Percentiles rank a stretch among this genome's conserved stretches.
Conservation (phyloP, 2,113 vertebrate genomes). For the Turnix velox region DNA sequence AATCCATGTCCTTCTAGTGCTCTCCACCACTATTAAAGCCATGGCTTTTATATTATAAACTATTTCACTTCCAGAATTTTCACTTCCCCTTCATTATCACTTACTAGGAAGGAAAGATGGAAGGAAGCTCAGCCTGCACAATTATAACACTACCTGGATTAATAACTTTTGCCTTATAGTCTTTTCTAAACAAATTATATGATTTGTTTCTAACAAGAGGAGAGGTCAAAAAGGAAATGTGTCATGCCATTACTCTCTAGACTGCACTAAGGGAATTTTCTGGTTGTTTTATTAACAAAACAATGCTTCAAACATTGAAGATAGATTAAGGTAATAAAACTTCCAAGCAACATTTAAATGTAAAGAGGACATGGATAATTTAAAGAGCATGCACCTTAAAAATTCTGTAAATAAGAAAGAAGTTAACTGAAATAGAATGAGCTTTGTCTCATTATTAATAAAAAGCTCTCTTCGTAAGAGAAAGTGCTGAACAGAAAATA, state of each 20-base stretch:
- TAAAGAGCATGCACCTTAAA: conserved; percentile 27
- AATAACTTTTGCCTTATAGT: background rate
- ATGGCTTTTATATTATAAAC: background rate
- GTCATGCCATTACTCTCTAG: background rate
- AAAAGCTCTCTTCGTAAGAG: conserved; percentile 6
- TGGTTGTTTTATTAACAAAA: conserved; percentile 7
- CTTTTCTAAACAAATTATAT: background rate
- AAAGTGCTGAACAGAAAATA: background rate
- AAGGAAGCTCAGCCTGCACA: background rate
- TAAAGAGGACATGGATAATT: conserved; percentile 16
- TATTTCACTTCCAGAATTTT: background rate
- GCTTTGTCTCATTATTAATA: conserved; percentile 8
- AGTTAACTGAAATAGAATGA: conserved; percentile 31
- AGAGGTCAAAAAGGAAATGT: background rate
- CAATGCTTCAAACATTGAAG: background rate
- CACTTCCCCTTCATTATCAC: background rate
- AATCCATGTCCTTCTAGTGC: background rate
- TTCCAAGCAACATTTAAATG: background rate
- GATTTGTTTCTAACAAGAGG: background rate
- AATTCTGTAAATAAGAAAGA: conserved; percentile 25
- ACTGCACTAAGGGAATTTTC: background rate
- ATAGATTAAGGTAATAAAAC: conserved; percentile 22
- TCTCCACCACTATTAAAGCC: background rate
- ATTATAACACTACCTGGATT: background rate
- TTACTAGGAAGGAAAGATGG: background rate